Evolutionary conservation across 2,888 invertebrate species (phyloP), one percentile per base, ranked within the genome.

Genomic region (Temnothorax unifasciatus): DNA sequence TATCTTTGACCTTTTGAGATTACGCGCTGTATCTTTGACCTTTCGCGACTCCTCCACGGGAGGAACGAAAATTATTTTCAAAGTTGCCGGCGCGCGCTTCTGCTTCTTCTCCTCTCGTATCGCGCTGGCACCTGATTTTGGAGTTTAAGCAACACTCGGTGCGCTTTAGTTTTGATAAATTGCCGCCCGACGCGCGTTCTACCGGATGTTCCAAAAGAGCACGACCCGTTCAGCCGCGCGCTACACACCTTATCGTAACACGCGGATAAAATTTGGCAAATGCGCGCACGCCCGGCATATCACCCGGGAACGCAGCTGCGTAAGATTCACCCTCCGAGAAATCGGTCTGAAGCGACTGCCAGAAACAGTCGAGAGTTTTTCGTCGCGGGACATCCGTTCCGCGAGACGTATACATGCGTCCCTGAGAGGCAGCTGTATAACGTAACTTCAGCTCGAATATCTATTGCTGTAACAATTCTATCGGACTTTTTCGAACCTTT

Each of bases 321-420:
- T 57, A 71, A 79, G 57, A 47, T 73, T 79, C n/a, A 59, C 79
- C 57, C 73, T 79, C 25, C 21, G 59, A 71, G 44, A 79, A 79
- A 79, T 79, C 25, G n/a, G 68, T 41, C 34, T 25, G 34, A 34
- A 47, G 34, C 25, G 34, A 21, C 59, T 47, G 57, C 21, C 57
- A 79, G 79, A 59, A 79, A 69, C 79, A 47, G 54, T 59, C 59
- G 44, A 18, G 59, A 47, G 9, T 47, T 59, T 59, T 71, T 59
- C 57, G 8, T 71, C 47, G 57, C 21, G 73, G 21, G 34, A 71
- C 44, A 44, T 77, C n/a, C n/a, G 34, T 77, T 64, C 2, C 2
- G 2, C 41, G 41, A 41, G 9, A 8, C 38, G 79, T 47, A 34
- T 66, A 4, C 44, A 25, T 71, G 57, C 79, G 73, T 71, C 57